phyloP scores from a whole-genome alignment of 2,888 invertebrate species.

The Magallana nippona region DNA sequence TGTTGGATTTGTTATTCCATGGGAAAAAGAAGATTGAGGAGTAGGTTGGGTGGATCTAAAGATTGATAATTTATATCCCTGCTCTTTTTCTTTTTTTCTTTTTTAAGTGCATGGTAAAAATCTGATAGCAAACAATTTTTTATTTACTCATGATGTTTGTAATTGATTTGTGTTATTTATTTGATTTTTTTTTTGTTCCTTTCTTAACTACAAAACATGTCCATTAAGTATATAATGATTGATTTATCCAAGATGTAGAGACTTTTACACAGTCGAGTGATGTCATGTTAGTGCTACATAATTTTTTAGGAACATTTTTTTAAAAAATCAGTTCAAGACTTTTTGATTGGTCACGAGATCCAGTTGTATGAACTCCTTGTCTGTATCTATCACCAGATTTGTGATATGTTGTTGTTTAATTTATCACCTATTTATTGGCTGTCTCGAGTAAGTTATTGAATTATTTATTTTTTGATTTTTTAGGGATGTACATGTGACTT shows the following conservation, averaged over 20 bases:
- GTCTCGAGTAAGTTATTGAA: conserved; percentile 9
- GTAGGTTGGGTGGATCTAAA: too few relatives aligned
- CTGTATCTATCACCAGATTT: not conserved
- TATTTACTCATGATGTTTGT: too few relatives aligned
- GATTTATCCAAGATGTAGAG: not conserved
- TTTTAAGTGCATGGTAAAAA: too few relatives aligned
- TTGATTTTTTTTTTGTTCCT: too few relatives aligned
- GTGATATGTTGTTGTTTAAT: conserved; percentile 3
- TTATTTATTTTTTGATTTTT: conserved; percentile 19
- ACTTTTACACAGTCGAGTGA: not conserved
- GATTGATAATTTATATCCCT: too few relatives aligned
- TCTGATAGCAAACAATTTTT: too few relatives aligned
- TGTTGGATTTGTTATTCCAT: not conserved
- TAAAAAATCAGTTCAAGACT: not conserved
- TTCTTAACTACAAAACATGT: too few relatives aligned
- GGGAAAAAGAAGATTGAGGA: not conserved
- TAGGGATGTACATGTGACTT: not conserved
- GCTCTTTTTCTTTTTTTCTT: too few relatives aligned
- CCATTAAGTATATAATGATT: too few relatives aligned
- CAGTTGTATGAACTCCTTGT: not conserved
- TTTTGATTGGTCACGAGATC: conserved; percentile 2
- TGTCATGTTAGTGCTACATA: not conserved
- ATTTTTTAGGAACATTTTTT: not conserved
- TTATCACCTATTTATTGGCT: conserved; percentile 21
- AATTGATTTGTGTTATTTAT: too few relatives aligned